A percentile compares a stretch with the other conserved stretches of the same genome.
These are phyloP conservation scores for Seira ritae DNA, from an alignment of 2,888 invertebrate genomes.

Conservation along the genomic window DNA sequence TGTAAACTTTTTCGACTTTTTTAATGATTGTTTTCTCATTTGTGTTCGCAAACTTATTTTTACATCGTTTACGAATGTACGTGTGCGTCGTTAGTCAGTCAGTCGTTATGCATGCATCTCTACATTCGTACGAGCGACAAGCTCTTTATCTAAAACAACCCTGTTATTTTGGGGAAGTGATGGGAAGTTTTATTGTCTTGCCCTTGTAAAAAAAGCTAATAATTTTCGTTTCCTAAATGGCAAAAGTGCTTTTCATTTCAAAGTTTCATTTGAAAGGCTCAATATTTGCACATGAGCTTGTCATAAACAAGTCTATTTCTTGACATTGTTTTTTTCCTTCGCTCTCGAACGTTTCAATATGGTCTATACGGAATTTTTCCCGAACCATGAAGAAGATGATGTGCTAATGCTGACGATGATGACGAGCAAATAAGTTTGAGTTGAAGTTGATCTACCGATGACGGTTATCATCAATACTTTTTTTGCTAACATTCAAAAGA, in stretches of 20 bases:
- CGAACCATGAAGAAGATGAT: too few relatives aligned
- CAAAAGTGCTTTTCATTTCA: constrained; percentile 25
- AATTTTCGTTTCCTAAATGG: constrained; percentile 60
- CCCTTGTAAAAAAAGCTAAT: constrained; percentile 51
- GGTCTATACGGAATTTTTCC: constrained; percentile 15
- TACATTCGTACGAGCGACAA: background rate
- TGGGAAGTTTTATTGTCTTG: constrained; percentile 59
- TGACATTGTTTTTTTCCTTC: constrained; percentile 38
- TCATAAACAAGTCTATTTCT: constrained; percentile 47
- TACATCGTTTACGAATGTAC: background rate
- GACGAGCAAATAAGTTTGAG: constrained; percentile 19
- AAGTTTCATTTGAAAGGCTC: constrained; percentile 36
- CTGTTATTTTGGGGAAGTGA: constrained; percentile 46
- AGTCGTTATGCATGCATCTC: background rate
- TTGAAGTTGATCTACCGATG: constrained; percentile 2
- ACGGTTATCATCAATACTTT: constrained; percentile 19
- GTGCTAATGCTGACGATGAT: too few relatives aligned
- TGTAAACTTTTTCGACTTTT: background rate
- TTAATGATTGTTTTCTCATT: background rate
- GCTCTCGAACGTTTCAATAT: background rate
- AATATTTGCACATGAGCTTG: constrained; percentile 46
- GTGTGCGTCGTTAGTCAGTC: too few relatives aligned
- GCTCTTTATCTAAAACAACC: constrained; percentile 17
- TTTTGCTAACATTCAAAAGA: constrained; percentile 38
- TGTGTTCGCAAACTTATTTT: background rate